Evolutionary conservation across 2,113 vertebrate species (phyloP).

Genomic region (Talpa occidentalis): DNA sequence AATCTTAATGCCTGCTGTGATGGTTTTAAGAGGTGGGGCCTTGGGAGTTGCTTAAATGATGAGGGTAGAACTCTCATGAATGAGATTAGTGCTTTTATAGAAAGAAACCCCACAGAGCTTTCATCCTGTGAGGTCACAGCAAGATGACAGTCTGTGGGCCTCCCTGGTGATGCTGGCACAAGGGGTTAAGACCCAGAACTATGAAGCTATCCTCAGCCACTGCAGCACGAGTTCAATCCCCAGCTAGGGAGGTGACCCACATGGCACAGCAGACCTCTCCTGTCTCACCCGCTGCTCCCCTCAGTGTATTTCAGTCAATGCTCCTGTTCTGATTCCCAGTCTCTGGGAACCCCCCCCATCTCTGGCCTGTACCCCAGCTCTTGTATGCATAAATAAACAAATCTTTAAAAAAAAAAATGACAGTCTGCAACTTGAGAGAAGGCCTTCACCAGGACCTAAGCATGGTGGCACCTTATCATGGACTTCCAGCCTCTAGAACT

Average conservation of each 20-base stretch:
- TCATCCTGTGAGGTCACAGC: neutral
- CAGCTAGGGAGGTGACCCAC: no score
- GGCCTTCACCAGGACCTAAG: neutral
- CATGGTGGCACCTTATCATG: neutral
- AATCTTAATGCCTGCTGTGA: neutral
- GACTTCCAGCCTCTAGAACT: neutral
- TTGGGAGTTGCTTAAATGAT: neutral
- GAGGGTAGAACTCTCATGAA: neutral
- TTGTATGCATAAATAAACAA: no score
- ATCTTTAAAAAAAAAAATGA: neutral
- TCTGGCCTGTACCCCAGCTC: no score
- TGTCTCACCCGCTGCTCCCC: no score
- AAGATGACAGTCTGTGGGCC: neutral
- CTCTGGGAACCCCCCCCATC: no score
- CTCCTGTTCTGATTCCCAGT: no score
- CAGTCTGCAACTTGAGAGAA: neutral
- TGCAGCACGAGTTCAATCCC: no score
- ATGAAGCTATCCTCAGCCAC: no score
- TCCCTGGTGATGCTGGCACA: no score
- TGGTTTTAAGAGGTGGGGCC: neutral
- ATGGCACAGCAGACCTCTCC: no score
- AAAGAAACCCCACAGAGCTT: neutral
- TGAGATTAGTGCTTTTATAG: neutral
- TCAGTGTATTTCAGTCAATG: no score
- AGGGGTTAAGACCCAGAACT: no score